Evolutionary conservation across 2,888 invertebrate species (phyloP), one percentile per base, ranked within the genome.

Genomic region (Tanytarsus gracilentus): DNA sequence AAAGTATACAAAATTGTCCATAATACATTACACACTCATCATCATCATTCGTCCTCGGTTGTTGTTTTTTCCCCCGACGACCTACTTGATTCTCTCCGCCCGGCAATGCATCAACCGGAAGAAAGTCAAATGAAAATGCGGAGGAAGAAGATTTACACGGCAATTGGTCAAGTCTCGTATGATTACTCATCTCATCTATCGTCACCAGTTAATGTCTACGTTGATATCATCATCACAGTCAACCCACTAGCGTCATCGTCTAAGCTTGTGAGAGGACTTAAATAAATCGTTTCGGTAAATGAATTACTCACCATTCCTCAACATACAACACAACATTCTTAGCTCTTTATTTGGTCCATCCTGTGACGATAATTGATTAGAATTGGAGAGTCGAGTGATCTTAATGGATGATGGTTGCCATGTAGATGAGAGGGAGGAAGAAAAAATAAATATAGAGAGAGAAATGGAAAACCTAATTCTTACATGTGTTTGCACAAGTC

Each of bases 151-250:
- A 40, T 55, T 55, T 55, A 40, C 55, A 55, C 39, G 55, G 55
- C 55, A 55, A 55, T 55, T 55, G 55, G 55, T 39, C 55, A 55
- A 40, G 39, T 55, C 55, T 26, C 40, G 18, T 40, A 55, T 26
- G 55, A 23, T 55, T 55, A 40, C 55, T 55, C 55, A 40, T 55
- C 55, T 40, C 55, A 55, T 55, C 27, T 40, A 55, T 55, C 40
- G 49, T 49, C 49, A 25, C 14, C 49, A 26, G 23, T 49, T 49
- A 49, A 21, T 14, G 49, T 49, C n/a, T 14, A 14, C 21, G 16
- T 44, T 33, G 33, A 33, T 52, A 52, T 52, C 52, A 52, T 52
- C 30, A 52, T 30, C 21, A 52, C 3, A 33, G 16, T n/a, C 16
- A 36, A 14, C 36, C n/a, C 36, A 36, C n/a, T n/a, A n/a, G n/a